A percentile compares a stretch with the other conserved stretches of the same genome.
phyloP scores from a whole-genome alignment of 1,140 invertebrate species.

The Maniola jurtina region DNA sequence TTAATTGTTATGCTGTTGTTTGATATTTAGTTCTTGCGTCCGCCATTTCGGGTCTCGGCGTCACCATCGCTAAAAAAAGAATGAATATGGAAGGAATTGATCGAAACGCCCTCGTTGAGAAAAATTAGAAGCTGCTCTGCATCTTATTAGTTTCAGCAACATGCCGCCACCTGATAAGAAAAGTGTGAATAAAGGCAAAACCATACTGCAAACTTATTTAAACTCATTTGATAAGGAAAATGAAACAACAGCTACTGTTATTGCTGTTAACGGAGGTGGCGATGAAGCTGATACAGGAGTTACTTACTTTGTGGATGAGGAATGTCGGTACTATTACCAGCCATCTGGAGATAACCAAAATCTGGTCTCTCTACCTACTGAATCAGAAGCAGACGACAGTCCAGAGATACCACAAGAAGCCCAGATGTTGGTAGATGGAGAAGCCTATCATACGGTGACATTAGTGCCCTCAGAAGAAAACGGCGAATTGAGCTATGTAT shows the following conservation, averaged over 20 bases:
- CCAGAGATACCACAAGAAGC: conserved; percentile 41
- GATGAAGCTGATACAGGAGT: conserved; percentile 78
- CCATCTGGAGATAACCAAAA: conserved; percentile 77
- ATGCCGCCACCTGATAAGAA: too few relatives aligned
- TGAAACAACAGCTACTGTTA: conserved; percentile 27
- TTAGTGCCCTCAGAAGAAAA: conserved; percentile 90
- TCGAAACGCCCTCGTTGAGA: conserved; percentile 71
- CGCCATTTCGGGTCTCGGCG: conserved; percentile 32
- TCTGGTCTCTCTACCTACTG: conserved; percentile 80
- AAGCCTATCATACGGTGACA: conserved; percentile 90
- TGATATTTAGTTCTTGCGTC: too few relatives aligned
- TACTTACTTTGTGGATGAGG: conserved; percentile 88
- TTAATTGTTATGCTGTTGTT: too few relatives aligned
- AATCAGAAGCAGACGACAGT: conserved; percentile 43
- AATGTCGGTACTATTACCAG: conserved; percentile 89
- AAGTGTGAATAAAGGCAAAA: conserved; percentile 31
- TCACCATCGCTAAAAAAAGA: conserved; percentile 59
- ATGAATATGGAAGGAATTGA: conserved; percentile 58
- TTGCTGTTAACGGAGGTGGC: conserved; percentile 74
- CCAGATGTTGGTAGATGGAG: conserved; percentile 69
- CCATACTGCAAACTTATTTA: conserved; percentile 42
- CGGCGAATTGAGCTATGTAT: conserved; percentile 90
- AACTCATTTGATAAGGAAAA: conserved; percentile 39
- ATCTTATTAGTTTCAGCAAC: too few relatives aligned
- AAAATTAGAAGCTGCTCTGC: conserved; percentile 53